Base-by-base conservation (phyloP, 2,888 invertebrate species). In the Rhamnusium bicolor region DNA sequence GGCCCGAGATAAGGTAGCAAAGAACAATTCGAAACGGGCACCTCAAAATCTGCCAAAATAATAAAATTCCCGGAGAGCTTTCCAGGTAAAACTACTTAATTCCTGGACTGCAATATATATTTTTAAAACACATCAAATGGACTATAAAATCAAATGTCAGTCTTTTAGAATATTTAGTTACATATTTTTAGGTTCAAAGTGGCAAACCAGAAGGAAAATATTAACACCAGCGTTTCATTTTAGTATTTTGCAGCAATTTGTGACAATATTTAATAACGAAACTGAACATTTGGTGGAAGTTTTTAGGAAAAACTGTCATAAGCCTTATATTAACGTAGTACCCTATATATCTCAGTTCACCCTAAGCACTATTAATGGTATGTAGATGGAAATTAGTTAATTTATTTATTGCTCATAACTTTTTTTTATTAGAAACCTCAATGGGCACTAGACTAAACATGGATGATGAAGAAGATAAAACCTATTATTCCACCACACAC, bases 321-420 rank as follows among this genome's bases (percentile, higher is more conserved):
- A 83, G 74, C 71, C 81, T 12, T 75, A 79, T 0, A 81, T 87
- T 21, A 86, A 91, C 80, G 84, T 91, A 5, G 85, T 89, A 62
- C 88, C 89, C 0, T 84, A 89, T 53, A 84, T 90, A 16, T 89
- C 90, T 0, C 85, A 89, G 18, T 90, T 90, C 81, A 90, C 91
- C 0, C 83, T 92, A 16, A 89, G 90, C 78, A 87, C 90, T 19
- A 91, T 92, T 56, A 90, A 90, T 80, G 91, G 91, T 91, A 85
- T 84, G 82, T 51, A 27, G 19, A 6, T n/a, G 4, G 2, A 47
- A 14, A 14, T 47, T n/a, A 46, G 0, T 3, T 21, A 16, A 27
- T n/a, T 24, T 27, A 0, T 16, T 29, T 32, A 7, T 18, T 32
- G 4, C 10, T 2, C 6, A 14, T 27, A 14, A 24, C 12, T 6